Evolutionary conservation across 2,113 vertebrate genomes (phyloP), one percentile per base, ranked within the genome.

Genomic region (Alligator sinensis): DNA sequence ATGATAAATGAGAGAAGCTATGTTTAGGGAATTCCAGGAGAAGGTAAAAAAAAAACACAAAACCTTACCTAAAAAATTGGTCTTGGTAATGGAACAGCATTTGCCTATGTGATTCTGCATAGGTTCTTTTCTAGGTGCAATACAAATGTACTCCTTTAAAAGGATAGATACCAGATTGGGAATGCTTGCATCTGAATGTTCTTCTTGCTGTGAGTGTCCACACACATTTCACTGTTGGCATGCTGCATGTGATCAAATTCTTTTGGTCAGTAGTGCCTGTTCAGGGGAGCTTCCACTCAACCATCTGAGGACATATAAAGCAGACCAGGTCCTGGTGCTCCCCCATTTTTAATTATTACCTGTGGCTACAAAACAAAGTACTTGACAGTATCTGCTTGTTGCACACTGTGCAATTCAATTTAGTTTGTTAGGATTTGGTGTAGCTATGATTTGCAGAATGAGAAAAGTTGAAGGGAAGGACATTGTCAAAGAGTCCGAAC

Each of bases 371-470:
- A 72, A 54, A 28, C 24, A 38, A 15, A 89, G 68, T 15, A 15
- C 34, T 91, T 92, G 6, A 68, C 85, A 82, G 28, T 66, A 27
- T 27, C 27, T 24, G 10, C 47, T 47, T 47, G 47, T 47, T 47
- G 19, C 6, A 30, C 30, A 19, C 28, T 85, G 15, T 82, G 61
- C 25, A 1, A 1, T 9, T 57, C 58, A 9, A 3, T 0, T 54
- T 77, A 34, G 0, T 0, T 11, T 18, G 22, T 2, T 77, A 47
- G 11, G 78, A 38, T 34, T 54, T 80, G 55, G 72, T 86, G 38
- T 34, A 34, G 27, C 9, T 64, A 2, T 1, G 47, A 92, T 8
- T 11, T 21, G 17, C 24, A 1, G 1, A n/a, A 77, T 54, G 54
- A 62, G 47, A 18, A 28, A 28, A 80, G 22, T 16, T 82, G 38